These are phyloP conservation scores for Silvanus unidentatus DNA, from an alignment of 2,888 invertebrate species.

Conservation along the genomic window DNA sequence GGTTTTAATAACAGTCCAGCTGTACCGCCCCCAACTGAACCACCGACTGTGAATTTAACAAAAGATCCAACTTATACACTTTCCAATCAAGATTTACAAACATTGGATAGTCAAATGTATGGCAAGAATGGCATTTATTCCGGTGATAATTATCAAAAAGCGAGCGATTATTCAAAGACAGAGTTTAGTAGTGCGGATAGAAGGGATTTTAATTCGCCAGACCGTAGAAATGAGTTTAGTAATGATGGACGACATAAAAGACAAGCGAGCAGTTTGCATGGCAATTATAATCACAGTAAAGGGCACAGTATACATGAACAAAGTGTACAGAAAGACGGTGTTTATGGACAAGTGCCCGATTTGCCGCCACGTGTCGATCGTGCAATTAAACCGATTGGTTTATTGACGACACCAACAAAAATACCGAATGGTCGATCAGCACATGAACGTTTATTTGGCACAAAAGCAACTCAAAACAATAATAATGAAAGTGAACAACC, in stretches of 20 bases:
- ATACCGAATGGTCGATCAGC: slow-evolving; percentile 51
- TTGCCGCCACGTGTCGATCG: slow-evolving; percentile 79
- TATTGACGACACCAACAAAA: slow-evolving; percentile 41
- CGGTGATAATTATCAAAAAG: slow-evolving; percentile 25
- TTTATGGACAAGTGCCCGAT: slow-evolving; percentile 58
- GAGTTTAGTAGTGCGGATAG: slow-evolving; percentile 4
- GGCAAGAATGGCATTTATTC: slow-evolving; percentile 25
- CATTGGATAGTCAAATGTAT: slow-evolving; percentile 29
- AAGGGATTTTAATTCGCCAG: slow-evolving; percentile 22
- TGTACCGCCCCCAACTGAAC: slow-evolving; percentile 24
- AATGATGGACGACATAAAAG: slow-evolving; percentile 39
- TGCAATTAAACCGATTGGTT: slow-evolving; percentile 67
- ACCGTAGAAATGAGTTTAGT: slow-evolving; percentile 26
- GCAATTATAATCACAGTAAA: slow-evolving; percentile 37
- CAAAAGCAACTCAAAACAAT: slow-evolving; percentile 33
- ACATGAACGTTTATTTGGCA: slow-evolving; percentile 67
- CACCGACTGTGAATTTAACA: slow-evolving; percentile 27
- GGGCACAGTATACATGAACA: slow-evolving; percentile 38
- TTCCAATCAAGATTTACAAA: slow-evolving; percentile 38
- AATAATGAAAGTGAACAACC: slow-evolving; percentile 15
- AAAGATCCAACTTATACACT: slow-evolving; percentile 39
- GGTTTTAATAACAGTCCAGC: slow-evolving; percentile 36
- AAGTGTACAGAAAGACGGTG: slow-evolving; percentile 36
- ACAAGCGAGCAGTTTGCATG: slow-evolving; percentile 42
- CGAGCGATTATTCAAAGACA: slow-evolving; percentile 20